Base-by-base conservation (phyloP, 2,797 vertebrate genomes). In the Microctenopoma steveboyesi region DNA sequence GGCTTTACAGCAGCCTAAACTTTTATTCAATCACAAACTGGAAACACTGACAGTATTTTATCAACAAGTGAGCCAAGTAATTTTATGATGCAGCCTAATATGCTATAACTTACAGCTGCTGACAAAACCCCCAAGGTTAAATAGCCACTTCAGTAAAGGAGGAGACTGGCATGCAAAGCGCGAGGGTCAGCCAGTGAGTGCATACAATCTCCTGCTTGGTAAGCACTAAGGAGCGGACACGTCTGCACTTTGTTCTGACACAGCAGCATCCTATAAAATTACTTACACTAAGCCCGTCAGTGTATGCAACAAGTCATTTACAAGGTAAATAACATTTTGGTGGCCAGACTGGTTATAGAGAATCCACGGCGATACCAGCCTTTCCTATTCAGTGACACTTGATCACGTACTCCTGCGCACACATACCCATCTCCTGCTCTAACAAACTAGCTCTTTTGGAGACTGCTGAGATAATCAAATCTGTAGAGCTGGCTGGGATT, bases 401-500 rank as follows among this genome's bases (percentile, higher is more conserved):
- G 48, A 70, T 28, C 53, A 66, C 65, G 58, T 64, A 46, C 67
- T 72, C 59, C 69, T 35, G 53, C 33, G 40, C 70, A 54, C 51
- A 46, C 52, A 22, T 16, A 40, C 62, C 47, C n/a, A 37, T 65
- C 65, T 65, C 43, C 50, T 48, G 25, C 42, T 42, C 25, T 22
- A 59, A 71, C 59, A 68, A 79, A 67, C 28, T 43, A 45, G 28
- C 47, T 54, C 60, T 66, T 76, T 80, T 73, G 71, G 65, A 86
- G 71, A 63, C 60, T 66, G 42, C 43, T 43, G 75, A 60, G 71
- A 76, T 79, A 83, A 90, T 85, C 7, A 35, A 35, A 35, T 35
- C 33, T 35, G 47, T 45, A 35, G 7, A 35, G 33, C 33, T 35
- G 47, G 42, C 51, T 72, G 27, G 59, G 28, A 69, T 79, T 72